These are phyloP conservation scores for Brachyptera risi DNA, from an alignment of 2,888 invertebrate species.

Conservation along the genomic window DNA sequence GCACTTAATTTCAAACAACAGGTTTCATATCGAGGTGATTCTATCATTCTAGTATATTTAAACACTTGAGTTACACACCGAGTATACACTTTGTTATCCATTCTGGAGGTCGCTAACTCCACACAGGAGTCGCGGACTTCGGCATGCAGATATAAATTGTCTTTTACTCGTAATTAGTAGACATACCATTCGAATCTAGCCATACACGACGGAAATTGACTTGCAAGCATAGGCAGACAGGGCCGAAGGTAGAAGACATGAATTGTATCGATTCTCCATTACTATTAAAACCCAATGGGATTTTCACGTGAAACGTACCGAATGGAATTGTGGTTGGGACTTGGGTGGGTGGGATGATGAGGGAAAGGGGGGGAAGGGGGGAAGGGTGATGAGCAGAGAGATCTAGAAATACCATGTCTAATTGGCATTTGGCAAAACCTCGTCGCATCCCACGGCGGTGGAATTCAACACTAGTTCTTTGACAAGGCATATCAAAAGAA, in stretches of 20 bases:
- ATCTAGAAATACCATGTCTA: slow-evolving; percentile 2
- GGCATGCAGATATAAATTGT: too few species aligned
- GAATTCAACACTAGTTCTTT: background rate
- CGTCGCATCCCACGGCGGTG: background rate
- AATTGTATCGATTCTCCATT: slow-evolving; percentile 2
- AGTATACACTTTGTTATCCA: too few species aligned
- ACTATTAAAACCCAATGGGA: too few species aligned
- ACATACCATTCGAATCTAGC: background rate
- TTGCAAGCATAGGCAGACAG: background rate
- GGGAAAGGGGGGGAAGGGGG: too few species aligned
- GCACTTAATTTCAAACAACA: too few species aligned
- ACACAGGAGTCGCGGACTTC: too few species aligned
- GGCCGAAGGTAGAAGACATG: background rate
- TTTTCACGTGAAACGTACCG: background rate
- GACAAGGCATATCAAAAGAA: slow-evolving; percentile 1
- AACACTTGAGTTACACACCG: too few species aligned
- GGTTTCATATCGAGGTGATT: too few species aligned
- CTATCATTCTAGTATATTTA: too few species aligned
- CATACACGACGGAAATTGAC: background rate
- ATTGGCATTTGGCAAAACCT: slow-evolving; percentile 7
- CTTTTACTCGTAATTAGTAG: too few species aligned
- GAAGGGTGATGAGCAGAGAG: background rate
- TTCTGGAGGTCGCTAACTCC: too few species aligned
- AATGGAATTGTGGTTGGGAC: background rate
- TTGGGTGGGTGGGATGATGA: background rate